Conservation (phyloP, 2,113 vertebrate species). For the Dasyurus viverrinus region DNA sequence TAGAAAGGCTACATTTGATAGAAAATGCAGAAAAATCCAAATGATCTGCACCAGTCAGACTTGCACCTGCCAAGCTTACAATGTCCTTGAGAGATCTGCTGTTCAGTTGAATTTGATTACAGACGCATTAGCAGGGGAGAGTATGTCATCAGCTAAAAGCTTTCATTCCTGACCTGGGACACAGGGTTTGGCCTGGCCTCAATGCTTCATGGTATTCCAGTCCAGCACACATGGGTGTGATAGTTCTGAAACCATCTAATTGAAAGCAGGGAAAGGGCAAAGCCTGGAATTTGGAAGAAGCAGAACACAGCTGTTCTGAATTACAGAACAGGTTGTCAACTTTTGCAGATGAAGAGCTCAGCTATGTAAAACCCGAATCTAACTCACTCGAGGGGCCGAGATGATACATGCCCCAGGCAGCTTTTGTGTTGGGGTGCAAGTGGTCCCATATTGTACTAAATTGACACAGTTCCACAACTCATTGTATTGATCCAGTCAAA, state of each 20-base stretch:
- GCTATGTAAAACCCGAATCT: constrained; percentile 18
- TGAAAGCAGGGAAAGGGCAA: constrained; percentile 67
- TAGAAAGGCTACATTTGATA: constrained; percentile 40
- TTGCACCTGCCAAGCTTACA: constrained; percentile 59
- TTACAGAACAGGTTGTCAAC: constrained; percentile 69
- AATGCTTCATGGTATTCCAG: constrained; percentile 7
- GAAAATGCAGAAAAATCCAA: constrained; percentile 42
- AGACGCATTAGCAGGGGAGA: constrained; percentile 34
- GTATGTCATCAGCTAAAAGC: not conserved
- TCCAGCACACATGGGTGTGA: constrained; percentile 60
- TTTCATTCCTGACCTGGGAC: constrained; percentile 63
- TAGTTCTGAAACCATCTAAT: constrained; percentile 63
- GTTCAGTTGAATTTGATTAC: constrained; percentile 45
- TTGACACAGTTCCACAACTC: constrained; percentile 33
- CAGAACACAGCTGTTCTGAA: constrained; percentile 74
- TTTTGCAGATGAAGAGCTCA: constrained; percentile 53
- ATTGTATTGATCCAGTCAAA: constrained; percentile 27
- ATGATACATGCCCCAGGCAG: constrained; percentile 27
- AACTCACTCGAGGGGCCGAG: constrained; percentile 31
- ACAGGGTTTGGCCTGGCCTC: not conserved
- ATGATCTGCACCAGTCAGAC: constrained; percentile 45
- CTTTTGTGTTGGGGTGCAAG: constrained; percentile 52
- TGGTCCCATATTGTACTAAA: constrained; percentile 39
- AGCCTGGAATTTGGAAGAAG: constrained; percentile 67
- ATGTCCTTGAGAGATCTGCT: constrained; percentile 28